These are phyloP conservation scores for Ambastaia sidthimunki DNA, from an alignment of 2,797 vertebrate species.

Conservation along the genomic window DNA sequence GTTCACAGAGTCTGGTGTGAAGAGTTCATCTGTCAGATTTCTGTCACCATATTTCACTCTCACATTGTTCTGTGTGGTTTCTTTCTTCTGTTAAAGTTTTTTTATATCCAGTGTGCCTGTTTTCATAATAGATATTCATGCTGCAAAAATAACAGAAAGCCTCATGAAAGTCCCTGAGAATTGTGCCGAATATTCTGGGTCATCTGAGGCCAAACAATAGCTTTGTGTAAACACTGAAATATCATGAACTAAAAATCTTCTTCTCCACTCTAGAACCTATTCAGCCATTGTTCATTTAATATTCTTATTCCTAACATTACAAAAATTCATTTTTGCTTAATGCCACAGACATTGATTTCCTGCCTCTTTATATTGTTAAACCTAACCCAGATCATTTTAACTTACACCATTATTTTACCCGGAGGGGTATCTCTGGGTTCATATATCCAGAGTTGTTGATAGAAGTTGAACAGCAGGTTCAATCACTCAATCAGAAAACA, in stretches of 20 bases:
- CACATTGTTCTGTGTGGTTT: neutral
- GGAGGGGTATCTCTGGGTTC: no score
- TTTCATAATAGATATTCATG: no score
- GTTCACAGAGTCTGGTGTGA: neutral
- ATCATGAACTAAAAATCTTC: no score
- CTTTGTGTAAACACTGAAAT: neutral
- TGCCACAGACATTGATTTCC: neutral
- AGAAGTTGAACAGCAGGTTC: neutral
- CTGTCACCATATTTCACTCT: neutral
- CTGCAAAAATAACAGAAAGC: no score
- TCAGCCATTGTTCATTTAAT: no score
- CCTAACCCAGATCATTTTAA: neutral
- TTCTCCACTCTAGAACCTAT: no score
- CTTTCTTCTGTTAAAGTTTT: neutral
- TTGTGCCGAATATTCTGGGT: neutral
- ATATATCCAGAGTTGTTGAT: conserved; percentile 4
- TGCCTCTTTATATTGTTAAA: neutral
- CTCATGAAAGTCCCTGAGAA: neutral
- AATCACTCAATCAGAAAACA: neutral
- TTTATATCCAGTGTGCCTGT: neutral
- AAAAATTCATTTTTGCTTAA: no score
- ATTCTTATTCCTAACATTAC: neutral
- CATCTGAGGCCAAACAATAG: neutral
- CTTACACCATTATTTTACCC: no score
- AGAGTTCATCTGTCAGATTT: neutral